Evolutionary conservation across 2,888 invertebrate genomes (phyloP), one percentile per base, ranked within the genome.

Genomic region (Protophormia terraenovae): DNA sequence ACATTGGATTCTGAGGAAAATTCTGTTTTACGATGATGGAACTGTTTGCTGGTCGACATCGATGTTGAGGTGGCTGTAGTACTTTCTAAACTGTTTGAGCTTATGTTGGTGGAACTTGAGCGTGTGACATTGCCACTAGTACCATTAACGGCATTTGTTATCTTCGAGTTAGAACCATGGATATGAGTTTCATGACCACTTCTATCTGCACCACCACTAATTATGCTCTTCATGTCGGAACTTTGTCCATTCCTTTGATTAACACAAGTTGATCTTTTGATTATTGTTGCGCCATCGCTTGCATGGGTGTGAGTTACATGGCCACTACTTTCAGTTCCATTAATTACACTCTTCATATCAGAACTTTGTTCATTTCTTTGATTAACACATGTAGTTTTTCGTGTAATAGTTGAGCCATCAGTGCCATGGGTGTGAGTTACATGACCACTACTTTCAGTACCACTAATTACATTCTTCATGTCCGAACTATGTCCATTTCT

Each of bases 1-100:
- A 96, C 94, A 88, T 96, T 95, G n/a, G 95, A 94, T 75, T 96
- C 95, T 0, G 96, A 95, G 0, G 96, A 95, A 84, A 97, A 94
- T 64, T 96, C 94, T 85, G 95, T 97, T 89, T 95, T 95, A 55
- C 96, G 94, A 89, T 97, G 97, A 90, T 96, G 96, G 82, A 92
- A 92, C 66, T 91, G 89, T 83, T 92, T 92, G 12, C 80, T 87
- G 19, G 32, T 62, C 0, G 87, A 76, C 22, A 71, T 38, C 8
- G 82, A 78, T 2, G 89, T 88, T 58, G 90, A 89, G 10, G 71
- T 78, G 8, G 87, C 38, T 62, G 8, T 83, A 12, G 27, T 72
- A 41, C 69, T 83, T 41, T 84, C 55, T 72, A 75, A 38, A 69
- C 3, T 53, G 24, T 75, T 77, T 53, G 84, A 69, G 53, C 73